Evolutionary conservation across 2,888 invertebrate species (phyloP).

Genomic region (Netelia virgata): DNA sequence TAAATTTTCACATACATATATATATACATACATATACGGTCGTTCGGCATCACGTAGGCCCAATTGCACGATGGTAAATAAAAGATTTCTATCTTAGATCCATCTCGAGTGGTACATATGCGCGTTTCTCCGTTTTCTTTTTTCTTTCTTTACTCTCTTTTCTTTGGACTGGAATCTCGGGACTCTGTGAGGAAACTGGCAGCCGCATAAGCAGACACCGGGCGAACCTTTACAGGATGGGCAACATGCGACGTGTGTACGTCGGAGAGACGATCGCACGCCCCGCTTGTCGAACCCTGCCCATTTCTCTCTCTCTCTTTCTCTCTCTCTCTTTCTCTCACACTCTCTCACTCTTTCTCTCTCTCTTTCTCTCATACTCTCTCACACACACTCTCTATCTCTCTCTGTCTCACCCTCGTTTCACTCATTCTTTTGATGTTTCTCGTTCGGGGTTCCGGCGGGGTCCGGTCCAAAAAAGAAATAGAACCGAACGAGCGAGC

Average conservation of each 20-base stretch:
- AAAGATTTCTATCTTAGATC: background rate
- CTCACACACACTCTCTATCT: no score
- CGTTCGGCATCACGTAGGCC: no score
- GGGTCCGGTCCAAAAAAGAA: slow-evolving; percentile 19
- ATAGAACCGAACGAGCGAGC: slow-evolving; percentile 20
- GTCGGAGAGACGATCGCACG: slow-evolving; percentile 48
- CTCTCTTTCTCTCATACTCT: slow-evolving; percentile 14
- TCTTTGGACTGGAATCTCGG: slow-evolving; percentile 77
- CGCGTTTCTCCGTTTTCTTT: slow-evolving; percentile 10
- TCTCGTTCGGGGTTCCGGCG: slow-evolving; percentile 49
- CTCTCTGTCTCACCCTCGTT: slow-evolving; percentile 17
- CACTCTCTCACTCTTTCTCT: slow-evolving; percentile 24
- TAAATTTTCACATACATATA: no score
- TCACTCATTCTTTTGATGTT: slow-evolving; percentile 63
- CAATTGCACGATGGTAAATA: no score
- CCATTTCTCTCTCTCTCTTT: slow-evolving; percentile 3
- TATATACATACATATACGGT: no score
- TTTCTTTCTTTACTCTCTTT: slow-evolving; percentile 45
- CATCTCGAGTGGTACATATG: background rate
- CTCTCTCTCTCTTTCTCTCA: slow-evolving; percentile 14
- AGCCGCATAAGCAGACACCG: slow-evolving; percentile 46
- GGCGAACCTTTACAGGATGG: slow-evolving; percentile 57
- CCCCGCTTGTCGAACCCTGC: slow-evolving; percentile 64
- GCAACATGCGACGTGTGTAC: slow-evolving; percentile 39
- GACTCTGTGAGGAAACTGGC: slow-evolving; percentile 63